Evolutionary conservation across 1,140 invertebrate genomes (phyloP), one percentile per base, ranked within the genome.

Genomic region (Mesaphorura yosii): DNA sequence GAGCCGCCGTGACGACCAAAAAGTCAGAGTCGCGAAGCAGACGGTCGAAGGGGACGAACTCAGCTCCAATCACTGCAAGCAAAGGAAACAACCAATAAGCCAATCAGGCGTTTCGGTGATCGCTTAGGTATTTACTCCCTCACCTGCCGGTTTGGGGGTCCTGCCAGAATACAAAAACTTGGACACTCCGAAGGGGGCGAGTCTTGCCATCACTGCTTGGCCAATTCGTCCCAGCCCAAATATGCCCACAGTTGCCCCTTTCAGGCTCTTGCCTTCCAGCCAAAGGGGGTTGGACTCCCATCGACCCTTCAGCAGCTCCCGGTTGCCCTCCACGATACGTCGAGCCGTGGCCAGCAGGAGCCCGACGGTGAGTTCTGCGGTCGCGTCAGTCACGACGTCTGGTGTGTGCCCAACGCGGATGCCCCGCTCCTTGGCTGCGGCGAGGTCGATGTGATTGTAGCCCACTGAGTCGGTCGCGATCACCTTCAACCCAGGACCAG

Each of bases 391-490:
- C 10, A 96, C 69, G n/a, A 93, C 83, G 65, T 84, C 80, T 2
- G 92, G 91, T 2, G 92, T 96, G 64, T 89, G 89, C 0, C 91
- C 92, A 46, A 89, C 74, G 60, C 73, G 75, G 53, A 89, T 81
- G 25, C 77, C 75, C 63, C 79, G 74, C 46, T 71, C 73, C 64
- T 76, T 81, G 45, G 85, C 76, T 65, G 79, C 80, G 15, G 67
- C 59, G 1, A 88, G 60, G 68, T 86, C 78, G 41, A 90, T 76
- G 66, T 89, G 87, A 63, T 89, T 84, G 64, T 81, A 75, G 1
- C 91, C 93, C 12, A 94, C 93, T 0, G 90, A 94, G 73, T 92
- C 86, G 1, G 91, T 92, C 0, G 78, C 79, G 17, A 96, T 75
- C 2, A 91, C 85, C 72, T 88, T 88, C 38, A 97, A 69, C 34